Evolutionary conservation across 1,140 invertebrate genomes (phyloP).

Genomic region (Drosophila pseudoobscura): DNA sequence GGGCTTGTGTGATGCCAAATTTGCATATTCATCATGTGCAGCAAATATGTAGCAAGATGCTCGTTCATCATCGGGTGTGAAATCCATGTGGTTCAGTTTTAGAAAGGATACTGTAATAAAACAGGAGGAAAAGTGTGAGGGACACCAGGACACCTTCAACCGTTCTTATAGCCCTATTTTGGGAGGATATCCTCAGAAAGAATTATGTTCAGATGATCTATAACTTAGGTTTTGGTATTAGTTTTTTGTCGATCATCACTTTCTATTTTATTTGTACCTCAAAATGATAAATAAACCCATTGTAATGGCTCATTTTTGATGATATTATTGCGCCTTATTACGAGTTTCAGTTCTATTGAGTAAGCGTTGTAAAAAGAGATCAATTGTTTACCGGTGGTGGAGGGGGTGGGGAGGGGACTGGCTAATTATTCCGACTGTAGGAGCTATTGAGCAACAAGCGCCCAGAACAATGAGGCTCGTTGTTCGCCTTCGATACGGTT

Average conservation of each 20-base stretch:
- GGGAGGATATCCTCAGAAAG: too few species aligned
- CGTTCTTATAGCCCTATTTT: too few species aligned
- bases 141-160: too few species aligned
- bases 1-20: not conserved
- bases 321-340: constrained; percentile 41
- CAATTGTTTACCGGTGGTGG: constrained; percentile 16
- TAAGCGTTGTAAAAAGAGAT: constrained; percentile 39
- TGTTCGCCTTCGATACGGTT: constrained; percentile 51
- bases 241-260: too few species aligned
- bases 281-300: not conserved
- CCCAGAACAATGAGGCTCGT: constrained; percentile 55
- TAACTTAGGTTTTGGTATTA: too few species aligned
- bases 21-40: too few species aligned
- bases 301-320: constrained; percentile 1
- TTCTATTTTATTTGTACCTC: not conserved
- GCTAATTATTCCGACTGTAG: constrained; percentile 36
- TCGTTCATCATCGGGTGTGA: too few species aligned
- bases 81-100: too few species aligned
- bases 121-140: too few species aligned
- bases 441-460: constrained; percentile 35
- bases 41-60: too few species aligned
- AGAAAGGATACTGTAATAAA: too few species aligned
- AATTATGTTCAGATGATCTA: too few species aligned
- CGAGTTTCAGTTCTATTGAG: not conserved
- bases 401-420: not conserved